These are phyloP conservation scores for Nothura maculosa DNA, from an alignment of 2,797 vertebrate genomes.

Conservation along the genomic window DNA sequence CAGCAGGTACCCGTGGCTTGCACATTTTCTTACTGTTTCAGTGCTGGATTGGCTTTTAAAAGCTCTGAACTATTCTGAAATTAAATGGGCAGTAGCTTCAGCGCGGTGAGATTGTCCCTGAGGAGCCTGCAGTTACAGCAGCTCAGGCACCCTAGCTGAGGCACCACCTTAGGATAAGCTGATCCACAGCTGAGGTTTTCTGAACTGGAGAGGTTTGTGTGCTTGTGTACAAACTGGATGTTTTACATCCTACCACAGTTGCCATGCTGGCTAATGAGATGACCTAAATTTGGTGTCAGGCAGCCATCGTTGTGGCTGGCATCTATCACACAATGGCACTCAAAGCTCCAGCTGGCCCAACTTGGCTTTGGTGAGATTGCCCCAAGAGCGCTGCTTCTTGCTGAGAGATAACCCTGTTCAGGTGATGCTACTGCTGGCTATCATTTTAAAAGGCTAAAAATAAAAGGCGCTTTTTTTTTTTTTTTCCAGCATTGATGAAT, in stretches of 20 bases:
- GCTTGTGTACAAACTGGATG: background rate
- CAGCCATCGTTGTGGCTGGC: background rate
- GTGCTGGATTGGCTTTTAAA: background rate
- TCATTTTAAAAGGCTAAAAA: background rate
- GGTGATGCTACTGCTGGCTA: background rate
- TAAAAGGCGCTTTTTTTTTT: background rate
- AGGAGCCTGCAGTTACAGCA: background rate
- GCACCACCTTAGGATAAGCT: background rate
- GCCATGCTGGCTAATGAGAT: background rate
- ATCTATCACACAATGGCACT: accelerated
- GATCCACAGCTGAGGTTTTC: background rate
- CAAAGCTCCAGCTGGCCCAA: background rate
- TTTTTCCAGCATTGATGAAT: background rate
- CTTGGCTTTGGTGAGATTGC: background rate
- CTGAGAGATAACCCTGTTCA: background rate
- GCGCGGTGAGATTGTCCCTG: background rate
- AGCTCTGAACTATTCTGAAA: background rate
- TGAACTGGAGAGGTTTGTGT: background rate
- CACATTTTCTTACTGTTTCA: background rate
- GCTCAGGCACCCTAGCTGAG: accelerated
- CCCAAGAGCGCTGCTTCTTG: background rate
- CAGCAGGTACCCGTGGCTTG: background rate
- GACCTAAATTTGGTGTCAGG: background rate
- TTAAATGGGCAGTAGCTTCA: background rate
- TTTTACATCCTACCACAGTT: background rate